Conservation (phyloP, 2,113 vertebrate genomes). For the Bos javanicus region DNA sequence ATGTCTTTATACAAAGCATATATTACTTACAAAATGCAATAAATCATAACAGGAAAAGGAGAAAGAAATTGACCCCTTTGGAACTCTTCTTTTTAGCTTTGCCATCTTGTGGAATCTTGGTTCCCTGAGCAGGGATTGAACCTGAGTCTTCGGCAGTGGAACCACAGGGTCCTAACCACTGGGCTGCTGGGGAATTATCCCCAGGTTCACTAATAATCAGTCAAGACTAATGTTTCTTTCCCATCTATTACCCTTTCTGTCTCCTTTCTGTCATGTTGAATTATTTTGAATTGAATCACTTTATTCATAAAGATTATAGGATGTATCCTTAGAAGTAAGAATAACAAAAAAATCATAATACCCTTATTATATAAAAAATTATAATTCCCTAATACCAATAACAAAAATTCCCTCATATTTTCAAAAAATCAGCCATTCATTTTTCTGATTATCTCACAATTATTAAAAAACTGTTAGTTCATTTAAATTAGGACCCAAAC, state of each 20-base stretch:
- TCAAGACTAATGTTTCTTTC: not conserved
- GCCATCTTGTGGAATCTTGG: not conserved
- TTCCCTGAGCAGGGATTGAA: not conserved
- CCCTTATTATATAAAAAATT: not conserved
- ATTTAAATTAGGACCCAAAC: not conserved
- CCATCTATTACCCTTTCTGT: not conserved
- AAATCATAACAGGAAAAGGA: not conserved
- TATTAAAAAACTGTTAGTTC: not conserved
- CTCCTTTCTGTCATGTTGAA: not conserved
- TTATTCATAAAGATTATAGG: not conserved
- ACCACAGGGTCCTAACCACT: not conserved
- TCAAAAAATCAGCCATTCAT: not conserved
- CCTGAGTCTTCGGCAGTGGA: not conserved
- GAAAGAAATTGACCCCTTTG: not conserved
- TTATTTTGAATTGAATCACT: constrained; percentile 8
- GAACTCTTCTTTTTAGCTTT: not conserved
- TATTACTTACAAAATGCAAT: not conserved
- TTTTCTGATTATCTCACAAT: not conserved
- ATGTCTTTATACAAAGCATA: not conserved
- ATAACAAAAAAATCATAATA: not conserved
- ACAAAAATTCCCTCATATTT: not conserved
- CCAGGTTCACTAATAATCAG: not conserved
- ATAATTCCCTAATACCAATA: not conserved
- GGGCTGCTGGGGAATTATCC: not conserved
- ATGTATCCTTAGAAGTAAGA: not conserved